Evolutionary conservation across 2,888 invertebrate species (phyloP).

Genomic region (Psylliodes chrysocephalus): DNA sequence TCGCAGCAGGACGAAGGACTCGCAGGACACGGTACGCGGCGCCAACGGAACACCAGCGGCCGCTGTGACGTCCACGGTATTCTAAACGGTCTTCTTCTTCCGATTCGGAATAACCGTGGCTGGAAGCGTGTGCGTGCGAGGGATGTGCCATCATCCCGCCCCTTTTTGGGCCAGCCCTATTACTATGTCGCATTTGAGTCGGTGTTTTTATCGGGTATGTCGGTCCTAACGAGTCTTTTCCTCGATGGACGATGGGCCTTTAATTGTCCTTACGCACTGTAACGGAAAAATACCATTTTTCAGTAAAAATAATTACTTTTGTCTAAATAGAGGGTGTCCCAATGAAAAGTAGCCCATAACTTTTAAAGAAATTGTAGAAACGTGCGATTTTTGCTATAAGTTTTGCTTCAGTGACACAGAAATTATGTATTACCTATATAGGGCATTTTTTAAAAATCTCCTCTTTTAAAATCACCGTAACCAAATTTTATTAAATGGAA

Average conservation of each 20-base stretch:
- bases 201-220: background rate
- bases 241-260: background rate
- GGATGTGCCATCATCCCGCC: constrained; percentile 51
- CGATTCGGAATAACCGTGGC: constrained; percentile 43
- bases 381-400: too few relatives aligned
- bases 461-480: too few relatives aligned
- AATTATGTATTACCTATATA: too few relatives aligned
- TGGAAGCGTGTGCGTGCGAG: constrained; percentile 51
- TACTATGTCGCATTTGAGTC: background rate
- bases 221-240: background rate
- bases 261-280: background rate
- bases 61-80: constrained; percentile 50
- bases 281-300: constrained; percentile 1
- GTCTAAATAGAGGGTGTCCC: too few relatives aligned
- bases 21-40: constrained; percentile 28
- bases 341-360: too few relatives aligned
- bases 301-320: background rate
- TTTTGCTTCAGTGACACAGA: too few relatives aligned
- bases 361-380: too few relatives aligned
- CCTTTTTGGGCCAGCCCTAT: constrained; percentile 46
- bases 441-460: too few relatives aligned
- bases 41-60: constrained; percentile 40
- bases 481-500: too few relatives aligned
- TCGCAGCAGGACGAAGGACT: background rate
- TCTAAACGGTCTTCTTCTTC: constrained; percentile 46